Base-by-base conservation (phyloP, 2,797 vertebrate genomes). In the Sebastes jordani region DNA sequence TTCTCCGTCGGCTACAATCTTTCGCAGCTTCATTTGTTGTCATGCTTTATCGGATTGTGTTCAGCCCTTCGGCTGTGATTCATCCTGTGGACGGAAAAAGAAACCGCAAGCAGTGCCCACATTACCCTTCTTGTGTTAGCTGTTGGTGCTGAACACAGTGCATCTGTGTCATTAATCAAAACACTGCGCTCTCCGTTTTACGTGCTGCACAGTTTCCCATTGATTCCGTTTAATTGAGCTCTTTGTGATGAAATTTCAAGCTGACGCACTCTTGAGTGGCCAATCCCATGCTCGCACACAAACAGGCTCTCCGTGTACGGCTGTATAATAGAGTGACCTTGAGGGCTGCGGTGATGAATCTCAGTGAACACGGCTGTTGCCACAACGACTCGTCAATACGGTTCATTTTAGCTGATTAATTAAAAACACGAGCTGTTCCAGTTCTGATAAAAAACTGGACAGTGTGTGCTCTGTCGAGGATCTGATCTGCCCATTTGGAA, bases 321-420 rank as follows among this genome's bases (percentile, higher is more conserved):
- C 70, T 6, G 66, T 62, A 38, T 52, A 55, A 78, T 16, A n/a
- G 38, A 64, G 42, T 76, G 86, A 89, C 88, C 86, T 91, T 88
- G 68, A 80, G 71, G 76, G 61, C 74, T 74, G 56, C 2, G 30
- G 61, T 34, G 63, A 73, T 70, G 82, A 77, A 73, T 71, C 64
- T 85, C 58, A 11, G 67, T 23, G 66, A 60, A 61, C 58, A 52
- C 25, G 64, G 61, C 74, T 60, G 80, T 75, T 61, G 76, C 68
- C 18, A 74, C 61, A 75, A 64, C 11, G 22, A 77, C 74, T 71
- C 80, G 68, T 87, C 78, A 70, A 32, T 78, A 52, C 38, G 14
- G 30, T 75, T 87, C 34, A 58, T 84, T 85, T 62, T 49, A 30
- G 86, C 55, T 71, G 61, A 83, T 83, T 77, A 81, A 86, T 49